Evolutionary conservation across 2,113 vertebrate species (phyloP).

Genomic region (Kryptolebias marmoratus): DNA sequence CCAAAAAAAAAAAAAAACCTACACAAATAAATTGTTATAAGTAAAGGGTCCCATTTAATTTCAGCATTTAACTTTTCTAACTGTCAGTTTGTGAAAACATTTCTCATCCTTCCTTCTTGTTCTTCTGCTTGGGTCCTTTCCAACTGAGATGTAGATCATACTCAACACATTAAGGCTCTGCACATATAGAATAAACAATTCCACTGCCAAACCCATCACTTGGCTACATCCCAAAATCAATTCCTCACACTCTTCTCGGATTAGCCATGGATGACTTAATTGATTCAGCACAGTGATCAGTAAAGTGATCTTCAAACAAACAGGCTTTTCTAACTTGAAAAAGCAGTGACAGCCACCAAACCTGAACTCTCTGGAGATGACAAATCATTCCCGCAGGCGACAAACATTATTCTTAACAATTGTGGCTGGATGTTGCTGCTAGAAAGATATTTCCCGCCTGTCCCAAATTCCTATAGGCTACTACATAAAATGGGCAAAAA

Average conservation of each 20-base stretch:
- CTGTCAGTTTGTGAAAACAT: too few species aligned
- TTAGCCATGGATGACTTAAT: constrained; percentile 76
- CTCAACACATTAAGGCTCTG: constrained; percentile 42
- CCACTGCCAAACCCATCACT: constrained; percentile 66
- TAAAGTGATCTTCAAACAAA: constrained; percentile 78
- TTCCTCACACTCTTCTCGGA: constrained; percentile 74
- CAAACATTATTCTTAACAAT: constrained; percentile 67
- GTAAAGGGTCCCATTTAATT: too few species aligned
- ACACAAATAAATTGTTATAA: too few species aligned
- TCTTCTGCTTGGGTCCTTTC: constrained; percentile 13
- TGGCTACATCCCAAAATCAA: constrained; percentile 67
- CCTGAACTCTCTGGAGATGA: constrained; percentile 68
- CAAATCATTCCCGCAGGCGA: constrained; percentile 71
- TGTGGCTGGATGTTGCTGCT: constrained; percentile 43
- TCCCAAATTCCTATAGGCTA: constrained; percentile 61
- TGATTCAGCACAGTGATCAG: constrained; percentile 71
- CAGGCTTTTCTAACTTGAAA: constrained; percentile 69
- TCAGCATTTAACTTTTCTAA: too few species aligned
- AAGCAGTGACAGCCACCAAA: constrained; percentile 71
- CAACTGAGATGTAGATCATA: constrained; percentile 48
- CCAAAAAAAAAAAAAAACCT: too few species aligned
- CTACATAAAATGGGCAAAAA: constrained; percentile 34
- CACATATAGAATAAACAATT: constrained; percentile 74
- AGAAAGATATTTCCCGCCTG: constrained; percentile 58
- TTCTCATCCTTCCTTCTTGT: too few species aligned